Base-by-base conservation (phyloP, 2,888 invertebrate species). In the Steinernema scapterisci region DNA sequence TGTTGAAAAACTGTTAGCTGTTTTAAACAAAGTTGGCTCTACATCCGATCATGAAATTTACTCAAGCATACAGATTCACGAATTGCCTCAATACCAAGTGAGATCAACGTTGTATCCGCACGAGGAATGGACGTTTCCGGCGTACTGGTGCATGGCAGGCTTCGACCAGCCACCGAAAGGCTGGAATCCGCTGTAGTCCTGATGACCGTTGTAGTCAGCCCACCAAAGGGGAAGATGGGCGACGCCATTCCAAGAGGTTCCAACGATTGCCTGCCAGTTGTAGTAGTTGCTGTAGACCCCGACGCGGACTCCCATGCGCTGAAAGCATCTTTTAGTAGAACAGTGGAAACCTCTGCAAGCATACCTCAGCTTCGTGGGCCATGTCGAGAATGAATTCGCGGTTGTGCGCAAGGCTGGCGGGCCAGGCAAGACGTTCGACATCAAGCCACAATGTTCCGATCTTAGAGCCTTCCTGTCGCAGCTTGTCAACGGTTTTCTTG, bases 191-290 rank as follows among this genome's bases (percentile, higher is more conserved):
- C 43, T 13, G 46, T 31, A 73, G 46, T 48, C 38, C 21, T 44
- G 63, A 9, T 38, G 44, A 13, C 70, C 45, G 48, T 73, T 73
- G 51, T 73, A 73, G 48, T 70, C 44, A 6, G 71, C 70, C 73
- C 73, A 73, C 73, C 73, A 82, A 72, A 82, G 80, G 31, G 76
- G 78, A 43, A 76, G 72, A 54, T 73, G 43, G n/a, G 75, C 70
- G 43, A 71, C 71, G 21, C 76, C 76, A 48, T 70, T 76, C 77
- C 79, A 82, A 75, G 77, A 75, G 72, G 79, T 25, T 52, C 81
- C 81, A 27, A 82, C 81, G 72, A 82, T 82, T 27, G 71, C 74
- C 54, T 74, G 77, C 81, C 81, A 82, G 70, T 81, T 79, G 75
- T 80, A 72, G 44, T 76, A 71, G 76, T 79, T 82, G 63, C 78